phyloP scores from a whole-genome alignment of 2,797 vertebrate genomes.

The Phataginus tricuspis region DNA sequence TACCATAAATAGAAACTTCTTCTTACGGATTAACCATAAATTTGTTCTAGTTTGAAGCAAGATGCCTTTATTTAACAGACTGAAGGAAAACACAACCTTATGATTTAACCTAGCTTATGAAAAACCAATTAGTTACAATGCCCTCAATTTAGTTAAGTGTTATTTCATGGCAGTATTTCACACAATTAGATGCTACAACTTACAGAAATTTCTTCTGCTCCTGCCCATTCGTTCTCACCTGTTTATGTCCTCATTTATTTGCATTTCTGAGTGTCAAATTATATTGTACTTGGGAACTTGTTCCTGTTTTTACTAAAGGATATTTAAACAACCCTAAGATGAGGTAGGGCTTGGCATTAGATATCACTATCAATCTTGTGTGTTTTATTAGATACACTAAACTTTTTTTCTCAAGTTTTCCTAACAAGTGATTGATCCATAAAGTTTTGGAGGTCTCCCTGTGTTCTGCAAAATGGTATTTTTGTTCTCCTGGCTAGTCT shows the following conservation, averaged over 20 bases:
- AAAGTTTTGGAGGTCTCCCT: not conserved
- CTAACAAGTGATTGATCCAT: not conserved
- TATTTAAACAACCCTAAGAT: not conserved
- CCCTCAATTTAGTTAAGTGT: not conserved
- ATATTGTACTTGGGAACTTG: not conserved
- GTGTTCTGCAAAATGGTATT: not conserved
- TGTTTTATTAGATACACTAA: not conserved
- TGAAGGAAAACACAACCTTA: not conserved
- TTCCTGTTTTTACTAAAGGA: not conserved
- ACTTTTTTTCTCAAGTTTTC: not conserved
- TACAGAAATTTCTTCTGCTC: not conserved
- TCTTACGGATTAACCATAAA: not conserved
- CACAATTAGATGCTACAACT: not conserved
- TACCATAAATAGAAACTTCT: not conserved
- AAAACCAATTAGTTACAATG: conserved; percentile 52
- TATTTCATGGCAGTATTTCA: not conserved
- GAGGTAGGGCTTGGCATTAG: not conserved
- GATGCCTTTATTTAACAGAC: conserved; percentile 6
- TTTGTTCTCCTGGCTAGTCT: not conserved
- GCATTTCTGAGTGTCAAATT: not conserved
- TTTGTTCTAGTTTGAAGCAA: not conserved
- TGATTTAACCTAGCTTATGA: not conserved
- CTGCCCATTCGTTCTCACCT: not conserved
- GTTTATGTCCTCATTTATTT: not conserved
- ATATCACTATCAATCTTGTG: not conserved